A percentile compares a stretch with the other conserved stretches of the same genome.
These are phyloP conservation scores for Saturnia japonica DNA, from an alignment of 2,888 invertebrate genomes.

Conservation along the genomic window DNA sequence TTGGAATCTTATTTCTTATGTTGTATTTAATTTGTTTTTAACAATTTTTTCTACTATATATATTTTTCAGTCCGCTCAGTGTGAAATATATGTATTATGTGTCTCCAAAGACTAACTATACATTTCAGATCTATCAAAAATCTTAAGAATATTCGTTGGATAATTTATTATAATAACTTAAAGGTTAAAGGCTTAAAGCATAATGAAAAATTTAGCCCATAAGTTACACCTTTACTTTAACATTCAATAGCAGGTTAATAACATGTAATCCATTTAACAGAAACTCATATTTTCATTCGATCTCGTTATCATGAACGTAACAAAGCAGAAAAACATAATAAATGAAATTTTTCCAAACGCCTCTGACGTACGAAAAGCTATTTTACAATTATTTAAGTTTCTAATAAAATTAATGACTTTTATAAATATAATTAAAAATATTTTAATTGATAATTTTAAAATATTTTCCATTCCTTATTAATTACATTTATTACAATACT, in stretches of 20 bases:
- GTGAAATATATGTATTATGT: not conserved
- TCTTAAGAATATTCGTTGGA: not conserved
- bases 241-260: slow-evolving; percentile 2
- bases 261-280: slow-evolving; percentile 11
- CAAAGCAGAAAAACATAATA: slow-evolving; percentile 17
- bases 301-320: slow-evolving; percentile 21
- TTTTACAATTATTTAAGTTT: not conserved
- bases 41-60: not conserved
- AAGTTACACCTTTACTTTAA: not conserved
- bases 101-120: not conserved
- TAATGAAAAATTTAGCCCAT: not conserved
- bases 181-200: not conserved
- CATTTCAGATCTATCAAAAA: not conserved
- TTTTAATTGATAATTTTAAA: not conserved
- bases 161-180: not conserved
- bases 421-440: not conserved
- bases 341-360: not conserved
- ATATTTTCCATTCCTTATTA: not conserved
- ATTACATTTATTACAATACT: not conserved
- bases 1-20: not conserved
- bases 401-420: not conserved
- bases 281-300: slow-evolving; percentile 19
- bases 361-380: not conserved
- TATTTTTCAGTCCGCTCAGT: no score
- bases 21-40: not conserved